Conservation (phyloP, 2,113 vertebrate genomes). For the Pterocles gutturalis region DNA sequence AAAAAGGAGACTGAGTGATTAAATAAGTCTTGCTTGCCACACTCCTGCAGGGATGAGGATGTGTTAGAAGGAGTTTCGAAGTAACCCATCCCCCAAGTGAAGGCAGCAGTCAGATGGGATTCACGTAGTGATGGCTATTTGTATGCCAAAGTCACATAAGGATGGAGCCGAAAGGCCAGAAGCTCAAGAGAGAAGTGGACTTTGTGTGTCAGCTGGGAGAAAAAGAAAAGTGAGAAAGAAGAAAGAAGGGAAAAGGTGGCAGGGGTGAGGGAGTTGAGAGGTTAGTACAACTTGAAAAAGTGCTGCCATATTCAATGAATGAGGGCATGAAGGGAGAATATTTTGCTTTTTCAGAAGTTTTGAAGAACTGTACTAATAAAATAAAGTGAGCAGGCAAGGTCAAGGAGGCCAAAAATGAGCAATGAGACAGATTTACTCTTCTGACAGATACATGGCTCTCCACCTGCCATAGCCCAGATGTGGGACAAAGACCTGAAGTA, state of each 20-base stretch:
- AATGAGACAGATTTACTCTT: constrained; percentile 20
- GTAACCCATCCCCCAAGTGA: not conserved
- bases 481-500: not conserved
- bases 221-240: not conserved
- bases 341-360: constrained; percentile 15
- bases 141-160: not conserved
- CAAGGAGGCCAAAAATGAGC: constrained; percentile 40
- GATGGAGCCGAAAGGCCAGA: not conserved
- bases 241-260: not conserved
- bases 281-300: not conserved
- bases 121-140: not conserved
- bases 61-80: not conserved
- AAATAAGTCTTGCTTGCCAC: not conserved
- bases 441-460: constrained; percentile 46
- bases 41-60: not conserved
- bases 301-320: not conserved
- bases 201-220: not conserved
- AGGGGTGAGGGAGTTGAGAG: not conserved
- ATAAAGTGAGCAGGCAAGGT: constrained; percentile 12
- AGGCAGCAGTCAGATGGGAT: not conserved
- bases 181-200: not conserved
- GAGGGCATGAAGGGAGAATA: not conserved
- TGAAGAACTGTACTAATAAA: constrained; percentile 20
- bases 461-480: not conserved
- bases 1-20: not conserved